Evolutionary conservation across 2,113 vertebrate species (phyloP), one percentile per base, ranked within the genome.

Genomic region (Ceyx melanurus): DNA sequence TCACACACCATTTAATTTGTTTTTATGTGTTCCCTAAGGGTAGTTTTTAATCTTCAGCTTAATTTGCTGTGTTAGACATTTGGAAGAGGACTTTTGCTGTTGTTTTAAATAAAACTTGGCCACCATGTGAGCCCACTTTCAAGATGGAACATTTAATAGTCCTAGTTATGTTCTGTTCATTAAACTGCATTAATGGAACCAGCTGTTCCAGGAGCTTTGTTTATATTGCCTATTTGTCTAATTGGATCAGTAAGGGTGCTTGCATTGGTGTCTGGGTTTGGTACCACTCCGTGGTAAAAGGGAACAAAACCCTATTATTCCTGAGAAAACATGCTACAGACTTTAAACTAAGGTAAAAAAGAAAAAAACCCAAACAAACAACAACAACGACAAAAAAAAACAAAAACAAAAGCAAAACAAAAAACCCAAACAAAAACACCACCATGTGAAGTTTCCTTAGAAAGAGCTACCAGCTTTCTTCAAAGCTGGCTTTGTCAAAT

Each of bases 151-250:
- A 74, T 82, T 21, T 70, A 56, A 31, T 68, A 45, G 56, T 62
- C 84, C 84, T 68, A 62, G 72, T 60, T 86, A 50, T 56, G 33
- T 86, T 79, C 89, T 88, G 75, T 82, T 92, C 86, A 57, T 92
- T 87, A 86, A 89, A 86, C 76, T 70, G 54, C 77, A 72, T 81
- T 93, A 95, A 42, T 0, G 2, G 77, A 80, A 26, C 64, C 89
- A 88, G 81, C 77, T 94, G 82, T 94, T 91, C 26, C 61, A 82
- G 10, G 11, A 50, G 6, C 80, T 86, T 78, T 84, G 84, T 90
- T 96, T 95, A 66, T 70, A 25, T 95, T 83, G 40, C 83, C 62
- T 91, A 21, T 66, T 89, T 82, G 72, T n/a, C 82, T 96, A 79
- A 93, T 70, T 92, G 91, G 51, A 57, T 90, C 83, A 65, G 12